phyloP scores from a whole-genome alignment of 2,113 vertebrate genomes.

The Oceanodroma tethys region DNA sequence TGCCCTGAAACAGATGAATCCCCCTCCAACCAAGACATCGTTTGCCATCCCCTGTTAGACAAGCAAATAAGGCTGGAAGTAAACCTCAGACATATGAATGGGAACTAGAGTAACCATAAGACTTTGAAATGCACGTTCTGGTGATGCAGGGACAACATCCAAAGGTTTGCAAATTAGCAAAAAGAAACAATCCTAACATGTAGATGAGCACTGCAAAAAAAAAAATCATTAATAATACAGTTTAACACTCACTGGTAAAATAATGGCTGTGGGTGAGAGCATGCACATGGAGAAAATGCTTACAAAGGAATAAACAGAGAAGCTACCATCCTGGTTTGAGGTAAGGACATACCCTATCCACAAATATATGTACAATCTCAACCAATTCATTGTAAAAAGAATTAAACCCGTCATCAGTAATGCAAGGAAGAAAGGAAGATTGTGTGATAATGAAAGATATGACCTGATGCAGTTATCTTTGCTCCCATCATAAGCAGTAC shows the following conservation, averaged over 20 bases:
- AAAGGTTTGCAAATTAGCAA: not conserved
- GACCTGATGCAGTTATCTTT: not conserved
- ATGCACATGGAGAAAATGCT: not conserved
- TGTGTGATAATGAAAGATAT: not conserved
- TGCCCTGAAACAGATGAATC: not conserved
- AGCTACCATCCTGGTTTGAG: not conserved
- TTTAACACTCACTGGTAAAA: not conserved
- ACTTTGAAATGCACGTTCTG: not conserved
- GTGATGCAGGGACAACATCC: not conserved
- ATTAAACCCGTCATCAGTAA: not conserved
- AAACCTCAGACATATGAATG: not conserved
- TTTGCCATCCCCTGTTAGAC: not conserved
- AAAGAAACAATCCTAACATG: not conserved
- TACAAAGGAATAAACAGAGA: not conserved
- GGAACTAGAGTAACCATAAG: not conserved
- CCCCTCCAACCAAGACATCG: not conserved
- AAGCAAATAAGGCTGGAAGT: not conserved
- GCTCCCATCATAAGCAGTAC: not conserved
- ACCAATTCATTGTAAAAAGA: not conserved
- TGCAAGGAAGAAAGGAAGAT: not conserved
- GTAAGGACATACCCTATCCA: not conserved
- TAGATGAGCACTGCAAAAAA: not conserved
- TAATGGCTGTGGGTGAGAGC: not conserved
- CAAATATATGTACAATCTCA: not conserved
- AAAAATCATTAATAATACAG: not conserved